Evolutionary conservation across 2,113 vertebrate genomes (phyloP), one percentile per base, ranked within the genome.

Genomic region (Gasterosteus nipponicus): DNA sequence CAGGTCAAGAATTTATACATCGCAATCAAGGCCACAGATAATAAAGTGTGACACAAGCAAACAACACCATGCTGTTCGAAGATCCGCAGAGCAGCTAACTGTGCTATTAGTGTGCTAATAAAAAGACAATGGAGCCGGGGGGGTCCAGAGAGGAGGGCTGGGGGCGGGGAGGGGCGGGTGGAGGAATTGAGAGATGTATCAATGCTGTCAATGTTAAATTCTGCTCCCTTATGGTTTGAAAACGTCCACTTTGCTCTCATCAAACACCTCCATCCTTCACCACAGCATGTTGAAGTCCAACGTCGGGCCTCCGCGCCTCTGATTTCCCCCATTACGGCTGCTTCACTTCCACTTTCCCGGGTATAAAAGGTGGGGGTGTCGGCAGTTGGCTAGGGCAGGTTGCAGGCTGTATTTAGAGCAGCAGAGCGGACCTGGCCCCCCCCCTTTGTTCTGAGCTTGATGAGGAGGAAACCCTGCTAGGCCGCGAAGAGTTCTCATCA

Each of bases 381-480:
- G 69, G 81, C 80, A 77, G 67, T 89, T 85, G 85, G 81, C 73
- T 66, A 54, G 80, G 82, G 81, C 80, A 59, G 35, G 79, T 87
- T 76, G 77, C 81, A 83, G 83, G 81, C 87, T 80, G 83, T 89
- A 89, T 90, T 89, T 87, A 89, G 90, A 89, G 85, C 85, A 90
- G 83, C 82, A 19, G 82, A 85, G 82, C 79, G 61, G 78, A 79
- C 86, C 73, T 35, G 73, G 77, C 86, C 85, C 83, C 22, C 83
- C 22, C 87, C 82, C 83, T 85, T 89, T 89, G 86, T 89, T 92
- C 87, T 63, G 85, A 87, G 83, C 85, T 86, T 91, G 91, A 92
- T 91, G 88, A 92, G 88, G 83, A 92, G 84, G 89, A 82, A 88
- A 85, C 86, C 89, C 91, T 89, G 91, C 91, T 89, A 90, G 75